A percentile compares a stretch with the other conserved stretches of the same genome.
phyloP scores from a whole-genome alignment of 2,888 invertebrate genomes.

The Cyrtodaria siliqua region DNA sequence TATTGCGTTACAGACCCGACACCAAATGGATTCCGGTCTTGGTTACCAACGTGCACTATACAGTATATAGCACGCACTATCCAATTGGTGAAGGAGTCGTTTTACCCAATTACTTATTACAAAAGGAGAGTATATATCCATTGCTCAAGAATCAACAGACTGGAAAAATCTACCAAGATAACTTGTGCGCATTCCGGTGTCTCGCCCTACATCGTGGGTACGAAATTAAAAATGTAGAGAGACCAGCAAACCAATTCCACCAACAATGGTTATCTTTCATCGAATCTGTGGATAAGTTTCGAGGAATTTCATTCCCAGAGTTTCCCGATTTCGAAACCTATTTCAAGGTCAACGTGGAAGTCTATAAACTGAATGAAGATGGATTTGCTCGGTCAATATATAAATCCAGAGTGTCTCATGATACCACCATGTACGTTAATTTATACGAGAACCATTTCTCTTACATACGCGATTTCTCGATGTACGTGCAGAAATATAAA shows the following conservation, averaged over 20 bases:
- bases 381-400: constrained; percentile 37
- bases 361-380: constrained; percentile 46
- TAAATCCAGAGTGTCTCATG: constrained; percentile 31
- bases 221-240: constrained; percentile 29
- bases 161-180: constrained; percentile 30
- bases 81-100: background rate
- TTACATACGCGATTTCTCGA: constrained; percentile 23
- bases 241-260: constrained; percentile 17
- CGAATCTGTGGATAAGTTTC: constrained; percentile 18
- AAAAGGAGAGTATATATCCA: too few relatives aligned
- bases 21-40: constrained; percentile 61
- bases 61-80: constrained; percentile 21
- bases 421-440: constrained; percentile 49
- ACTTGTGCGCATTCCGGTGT: constrained; percentile 50
- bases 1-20: constrained; percentile 39
- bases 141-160: too few relatives aligned
- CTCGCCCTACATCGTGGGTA: constrained; percentile 32
- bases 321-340: constrained; percentile 28
- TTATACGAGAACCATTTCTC: constrained; percentile 45
- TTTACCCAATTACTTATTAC: background rate
- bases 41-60: constrained; percentile 52
- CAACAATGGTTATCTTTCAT: too few relatives aligned
- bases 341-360: constrained; percentile 40
- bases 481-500: constrained; percentile 24
- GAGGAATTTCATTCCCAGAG: constrained; percentile 1